Conservation (phyloP, 2,113 vertebrate genomes). For the Myanophis thanlyinensis region DNA sequence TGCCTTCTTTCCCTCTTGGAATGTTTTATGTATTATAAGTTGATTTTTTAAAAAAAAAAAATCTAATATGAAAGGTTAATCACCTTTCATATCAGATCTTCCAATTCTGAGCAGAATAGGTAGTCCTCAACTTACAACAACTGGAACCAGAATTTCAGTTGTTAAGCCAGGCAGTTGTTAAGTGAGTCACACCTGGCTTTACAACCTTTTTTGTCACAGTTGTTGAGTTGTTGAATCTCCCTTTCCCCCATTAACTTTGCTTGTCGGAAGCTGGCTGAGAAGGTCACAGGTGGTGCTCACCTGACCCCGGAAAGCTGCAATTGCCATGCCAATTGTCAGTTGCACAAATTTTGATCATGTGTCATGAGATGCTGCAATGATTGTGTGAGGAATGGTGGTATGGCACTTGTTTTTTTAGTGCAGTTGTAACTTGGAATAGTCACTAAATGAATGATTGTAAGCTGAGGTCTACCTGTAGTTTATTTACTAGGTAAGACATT, state of each 20-base stretch:
- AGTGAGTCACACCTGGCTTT: no score
- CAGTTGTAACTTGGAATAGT: no score
- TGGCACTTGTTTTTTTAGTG: no score
- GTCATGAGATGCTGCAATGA: no score
- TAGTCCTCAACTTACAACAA: background rate
- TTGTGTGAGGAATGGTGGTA: no score
- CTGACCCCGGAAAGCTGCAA: background rate
- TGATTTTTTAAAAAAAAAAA: background rate
- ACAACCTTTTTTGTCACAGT: background rate
- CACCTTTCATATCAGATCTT: slow-evolving; percentile 4
- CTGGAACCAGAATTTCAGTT: background rate
- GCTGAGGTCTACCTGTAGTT: background rate
- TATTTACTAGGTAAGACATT: slow-evolving; percentile 15
- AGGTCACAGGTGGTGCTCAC: background rate
- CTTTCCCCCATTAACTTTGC: background rate
- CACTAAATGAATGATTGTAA: no score
- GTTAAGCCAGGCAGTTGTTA: no score
- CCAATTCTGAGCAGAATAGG: background rate
- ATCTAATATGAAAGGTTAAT: no score
- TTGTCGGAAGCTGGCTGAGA: background rate
- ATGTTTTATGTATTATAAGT: background rate
- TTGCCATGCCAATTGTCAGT: background rate
- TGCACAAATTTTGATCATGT: no score
- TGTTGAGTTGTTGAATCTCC: background rate
- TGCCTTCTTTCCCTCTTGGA: background rate